These are phyloP conservation scores for Diabrotica undecimpunctata DNA, from an alignment of 1,140 invertebrate species.

Conservation along the genomic window DNA sequence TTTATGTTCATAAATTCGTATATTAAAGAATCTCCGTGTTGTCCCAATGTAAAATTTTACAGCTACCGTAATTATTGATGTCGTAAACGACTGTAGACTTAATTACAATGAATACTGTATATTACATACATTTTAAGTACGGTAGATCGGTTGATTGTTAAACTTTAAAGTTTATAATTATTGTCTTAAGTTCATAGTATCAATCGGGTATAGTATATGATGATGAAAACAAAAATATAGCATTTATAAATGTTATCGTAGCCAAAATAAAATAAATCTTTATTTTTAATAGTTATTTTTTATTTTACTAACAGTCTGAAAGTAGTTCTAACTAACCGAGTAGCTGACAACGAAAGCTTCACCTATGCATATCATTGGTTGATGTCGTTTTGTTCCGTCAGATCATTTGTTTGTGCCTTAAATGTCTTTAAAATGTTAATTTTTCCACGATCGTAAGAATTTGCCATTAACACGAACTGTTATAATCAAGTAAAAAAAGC, in stretches of 20 bases:
- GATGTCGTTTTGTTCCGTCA: background rate
- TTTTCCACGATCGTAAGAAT: no score
- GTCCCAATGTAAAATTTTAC: no score
- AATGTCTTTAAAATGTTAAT: background rate
- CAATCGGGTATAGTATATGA: slow-evolving; percentile 19
- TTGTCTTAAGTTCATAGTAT: slow-evolving; percentile 21
- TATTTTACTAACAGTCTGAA: slow-evolving; percentile 16
- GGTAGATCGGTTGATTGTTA: slow-evolving; percentile 34
- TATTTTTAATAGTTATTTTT: slow-evolving; percentile 19
- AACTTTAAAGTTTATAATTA: slow-evolving; percentile 27
- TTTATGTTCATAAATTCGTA: no score
- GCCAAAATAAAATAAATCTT: slow-evolving; percentile 14
- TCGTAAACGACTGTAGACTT: no score
- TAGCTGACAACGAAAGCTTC: slow-evolving; percentile 13
- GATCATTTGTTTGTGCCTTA: slow-evolving; percentile 13
- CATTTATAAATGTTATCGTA: slow-evolving; percentile 18
- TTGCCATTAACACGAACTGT: no score
- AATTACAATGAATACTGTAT: no score
- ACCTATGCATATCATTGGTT: slow-evolving; percentile 11
- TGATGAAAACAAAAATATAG: slow-evolving; percentile 14
- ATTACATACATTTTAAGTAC: slow-evolving; percentile 16
- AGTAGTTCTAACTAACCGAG: background rate
- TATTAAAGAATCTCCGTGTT: no score
- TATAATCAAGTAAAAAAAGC: no score
- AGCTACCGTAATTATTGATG: no score